A percentile compares a stretch with the other conserved stretches of the same genome.
Conservation (phyloP, 2,797 vertebrate species). For the Labeo calbasu region DNA sequence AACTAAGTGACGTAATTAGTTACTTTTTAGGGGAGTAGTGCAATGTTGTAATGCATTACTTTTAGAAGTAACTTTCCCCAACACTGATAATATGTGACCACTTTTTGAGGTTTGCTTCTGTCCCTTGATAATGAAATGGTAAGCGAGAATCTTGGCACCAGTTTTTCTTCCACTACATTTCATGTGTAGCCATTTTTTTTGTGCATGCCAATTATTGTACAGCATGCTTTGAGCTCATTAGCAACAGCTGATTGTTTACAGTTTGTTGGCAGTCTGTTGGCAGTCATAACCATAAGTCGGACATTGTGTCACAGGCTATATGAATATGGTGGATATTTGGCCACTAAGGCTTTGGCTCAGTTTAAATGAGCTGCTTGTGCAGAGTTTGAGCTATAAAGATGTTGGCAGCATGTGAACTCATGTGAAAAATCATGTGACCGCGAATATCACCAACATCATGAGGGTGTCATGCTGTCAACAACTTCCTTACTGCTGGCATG, state of each 20-base stretch:
- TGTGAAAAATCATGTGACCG: conserved; percentile 27
- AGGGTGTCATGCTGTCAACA: conserved; percentile 45
- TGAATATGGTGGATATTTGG: not conserved
- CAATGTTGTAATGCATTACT: too few relatives aligned
- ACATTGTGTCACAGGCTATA: not conserved
- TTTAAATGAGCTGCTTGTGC: not conserved
- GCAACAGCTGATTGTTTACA: not conserved
- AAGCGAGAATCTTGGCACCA: too few relatives aligned
- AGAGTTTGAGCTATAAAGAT: conserved; percentile 38
- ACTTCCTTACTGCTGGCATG: conserved; percentile 40
- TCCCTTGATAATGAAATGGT: too few relatives aligned
- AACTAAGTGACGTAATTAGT: too few relatives aligned
- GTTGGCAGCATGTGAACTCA: conserved; percentile 34
- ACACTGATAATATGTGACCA: not conserved
- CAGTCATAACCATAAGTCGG: not conserved
- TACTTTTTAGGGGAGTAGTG: too few relatives aligned
- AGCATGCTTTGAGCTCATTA: not conserved
- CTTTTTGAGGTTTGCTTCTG: not conserved
- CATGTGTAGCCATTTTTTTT: not conserved
- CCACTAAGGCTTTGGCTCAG: not conserved
- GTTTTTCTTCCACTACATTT: too few relatives aligned
- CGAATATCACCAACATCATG: conserved; percentile 54
- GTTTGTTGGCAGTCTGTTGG: not conserved
- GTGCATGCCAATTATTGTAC: not conserved
- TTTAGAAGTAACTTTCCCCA: too few relatives aligned